phyloP scores from a whole-genome alignment of 2,888 invertebrate species.

The Sphecodes monilicornis region DNA sequence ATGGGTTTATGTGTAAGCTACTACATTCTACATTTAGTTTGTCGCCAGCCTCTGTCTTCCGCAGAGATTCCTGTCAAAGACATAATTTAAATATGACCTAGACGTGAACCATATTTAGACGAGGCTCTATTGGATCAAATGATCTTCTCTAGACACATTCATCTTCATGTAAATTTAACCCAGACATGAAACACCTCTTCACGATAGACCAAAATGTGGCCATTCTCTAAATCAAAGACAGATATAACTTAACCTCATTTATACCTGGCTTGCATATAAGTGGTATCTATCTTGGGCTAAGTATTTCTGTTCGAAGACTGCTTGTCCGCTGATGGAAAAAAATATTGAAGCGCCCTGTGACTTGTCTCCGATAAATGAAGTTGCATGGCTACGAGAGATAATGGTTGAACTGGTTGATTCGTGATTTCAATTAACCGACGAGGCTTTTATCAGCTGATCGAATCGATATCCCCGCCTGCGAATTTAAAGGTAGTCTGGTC shows the following conservation, averaged over 20 bases:
- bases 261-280: neutral
- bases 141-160: neutral
- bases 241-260: constrained; percentile 8
- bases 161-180: neutral
- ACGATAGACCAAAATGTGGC: constrained; percentile 4
- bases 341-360: neutral
- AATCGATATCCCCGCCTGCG: neutral
- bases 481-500: neutral
- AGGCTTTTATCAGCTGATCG: neutral
- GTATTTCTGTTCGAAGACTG: neutral
- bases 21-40: neutral
- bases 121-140: neutral
- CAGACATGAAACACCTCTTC: neutral
- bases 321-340: neutral
- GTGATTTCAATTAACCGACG: constrained; percentile 6
- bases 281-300: neutral
- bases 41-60: fast-evolving
- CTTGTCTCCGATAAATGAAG: neutral
- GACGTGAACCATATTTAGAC: neutral
- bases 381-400: neutral
- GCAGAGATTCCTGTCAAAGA: neutral
- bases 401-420: neutral
- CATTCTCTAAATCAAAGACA: constrained; percentile 8
- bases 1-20: neutral
- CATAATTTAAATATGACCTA: neutral